Evolutionary conservation across 1,140 invertebrate genomes (phyloP).

Genomic region (Lepidurus couesii): DNA sequence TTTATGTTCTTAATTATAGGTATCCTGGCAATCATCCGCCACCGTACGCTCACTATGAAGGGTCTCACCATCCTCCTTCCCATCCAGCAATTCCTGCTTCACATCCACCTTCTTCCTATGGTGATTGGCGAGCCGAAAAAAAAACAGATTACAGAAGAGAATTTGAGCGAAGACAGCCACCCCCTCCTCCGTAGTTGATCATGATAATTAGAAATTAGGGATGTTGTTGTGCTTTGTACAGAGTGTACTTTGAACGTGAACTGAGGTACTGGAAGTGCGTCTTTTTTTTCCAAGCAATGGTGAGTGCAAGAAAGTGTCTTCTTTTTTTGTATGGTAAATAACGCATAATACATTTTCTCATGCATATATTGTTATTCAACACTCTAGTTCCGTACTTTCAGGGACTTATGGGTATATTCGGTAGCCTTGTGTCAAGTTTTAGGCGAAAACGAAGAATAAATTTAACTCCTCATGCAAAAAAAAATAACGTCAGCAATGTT

Average conservation of each 20-base stretch:
- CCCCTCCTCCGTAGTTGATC: constrained; percentile 34
- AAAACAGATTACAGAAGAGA: constrained; percentile 51
- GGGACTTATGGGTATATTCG: too few relatives aligned
- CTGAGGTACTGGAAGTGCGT: neutral
- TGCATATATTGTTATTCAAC: too few relatives aligned
- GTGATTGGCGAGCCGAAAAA: constrained; percentile 41
- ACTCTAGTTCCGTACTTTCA: too few relatives aligned
- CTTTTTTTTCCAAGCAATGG: neutral
- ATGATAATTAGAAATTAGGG: neutral
- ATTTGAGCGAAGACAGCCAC: constrained; percentile 50
- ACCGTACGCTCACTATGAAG: constrained; percentile 45
- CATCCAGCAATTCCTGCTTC: neutral
- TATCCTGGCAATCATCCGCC: constrained; percentile 43
- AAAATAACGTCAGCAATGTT: too few relatives aligned
- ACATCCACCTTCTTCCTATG: constrained; percentile 27
- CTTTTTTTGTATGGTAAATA: too few relatives aligned
- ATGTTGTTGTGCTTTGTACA: neutral
- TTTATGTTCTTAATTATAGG: constrained; percentile 41
- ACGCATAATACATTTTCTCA: too few relatives aligned
- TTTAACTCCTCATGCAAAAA: too few relatives aligned
- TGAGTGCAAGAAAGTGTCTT: neutral
- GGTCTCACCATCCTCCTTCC: constrained; percentile 36
- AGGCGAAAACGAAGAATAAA: too few relatives aligned
- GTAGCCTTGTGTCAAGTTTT: too few relatives aligned
- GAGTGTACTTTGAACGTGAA: neutral